phyloP scores from a whole-genome alignment of 2,797 vertebrate species.

The Rhinatrema bivittatum region DNA sequence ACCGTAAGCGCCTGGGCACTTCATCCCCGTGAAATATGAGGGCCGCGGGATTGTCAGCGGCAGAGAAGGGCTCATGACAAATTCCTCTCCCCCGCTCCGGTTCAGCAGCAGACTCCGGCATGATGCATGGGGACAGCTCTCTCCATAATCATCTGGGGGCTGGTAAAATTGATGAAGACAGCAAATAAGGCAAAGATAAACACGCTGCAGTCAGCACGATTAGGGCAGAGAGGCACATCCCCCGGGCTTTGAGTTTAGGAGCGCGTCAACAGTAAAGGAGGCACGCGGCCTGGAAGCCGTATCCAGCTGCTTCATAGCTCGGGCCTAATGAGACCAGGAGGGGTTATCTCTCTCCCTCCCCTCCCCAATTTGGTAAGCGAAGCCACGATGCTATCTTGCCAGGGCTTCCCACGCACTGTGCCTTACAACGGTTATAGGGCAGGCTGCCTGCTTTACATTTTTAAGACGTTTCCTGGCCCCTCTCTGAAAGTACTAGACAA shows the following conservation, averaged over 20 bases:
- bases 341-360: no score
- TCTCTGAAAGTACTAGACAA: no score
- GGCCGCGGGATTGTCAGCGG: constrained; percentile 75
- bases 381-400: no score
- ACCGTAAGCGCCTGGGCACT: constrained; percentile 68
- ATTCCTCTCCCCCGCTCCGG: constrained; percentile 65
- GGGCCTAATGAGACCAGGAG: constrained; percentile 24
- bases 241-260: constrained; percentile 41
- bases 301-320: constrained; percentile 6
- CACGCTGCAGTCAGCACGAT: constrained; percentile 53
- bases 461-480: no score
- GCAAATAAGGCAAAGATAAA: constrained; percentile 70
- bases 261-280: constrained; percentile 26
- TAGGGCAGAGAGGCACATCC: constrained; percentile 41
- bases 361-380: no score
- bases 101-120: constrained; percentile 50
- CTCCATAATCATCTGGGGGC: constrained; percentile 64
- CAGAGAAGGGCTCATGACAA: constrained; percentile 77
- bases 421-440: no score
- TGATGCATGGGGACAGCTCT: constrained; percentile 81
- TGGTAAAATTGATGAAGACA: constrained; percentile 82
- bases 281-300: constrained; percentile 17
- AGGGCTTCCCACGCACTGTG: no score
- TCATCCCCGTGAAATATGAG: constrained; percentile 93
- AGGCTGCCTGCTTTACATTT: no score